Evolutionary conservation across 2,113 vertebrate genomes (phyloP).

Genomic region (Rhodinocichla rosea): DNA sequence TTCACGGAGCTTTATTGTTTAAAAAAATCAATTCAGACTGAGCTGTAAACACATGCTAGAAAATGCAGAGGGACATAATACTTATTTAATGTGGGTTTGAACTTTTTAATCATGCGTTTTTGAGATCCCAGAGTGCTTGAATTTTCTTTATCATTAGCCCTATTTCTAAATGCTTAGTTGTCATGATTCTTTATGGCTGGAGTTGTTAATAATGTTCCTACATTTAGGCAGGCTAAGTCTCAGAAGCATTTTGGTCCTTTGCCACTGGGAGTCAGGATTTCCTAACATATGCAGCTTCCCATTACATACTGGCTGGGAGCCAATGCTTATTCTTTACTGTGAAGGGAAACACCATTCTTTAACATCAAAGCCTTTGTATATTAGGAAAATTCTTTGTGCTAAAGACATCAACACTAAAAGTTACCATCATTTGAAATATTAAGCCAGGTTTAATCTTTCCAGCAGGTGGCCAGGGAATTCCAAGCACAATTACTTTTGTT

Average conservation of each 20-base stretch:
- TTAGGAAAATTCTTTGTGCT: not conserved
- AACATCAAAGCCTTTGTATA: fast-evolving
- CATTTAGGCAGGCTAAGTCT: not conserved
- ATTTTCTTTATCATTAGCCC: not conserved
- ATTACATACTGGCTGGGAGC: not conserved
- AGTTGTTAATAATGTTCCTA: not conserved
- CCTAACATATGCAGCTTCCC: not conserved
- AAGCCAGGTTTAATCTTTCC: not conserved
- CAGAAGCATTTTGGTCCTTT: not conserved
- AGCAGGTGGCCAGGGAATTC: not conserved
- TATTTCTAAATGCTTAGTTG: not conserved
- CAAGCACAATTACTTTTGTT: not conserved
- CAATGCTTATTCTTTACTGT: not conserved
- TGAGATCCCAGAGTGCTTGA: not conserved
- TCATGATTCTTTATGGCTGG: fast-evolving
- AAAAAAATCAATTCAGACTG: not conserved
- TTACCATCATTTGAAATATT: not conserved
- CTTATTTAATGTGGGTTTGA: not conserved
- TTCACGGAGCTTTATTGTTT: not conserved
- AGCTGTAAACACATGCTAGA: not conserved
- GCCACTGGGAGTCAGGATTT: slow-evolving; percentile 51
- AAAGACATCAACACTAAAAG: not conserved
- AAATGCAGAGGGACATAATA: not conserved
- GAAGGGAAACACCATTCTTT: not conserved
- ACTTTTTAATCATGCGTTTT: not conserved